phyloP scores from a whole-genome alignment of 2,797 vertebrate species.

The Phalanger gymnotis region DNA sequence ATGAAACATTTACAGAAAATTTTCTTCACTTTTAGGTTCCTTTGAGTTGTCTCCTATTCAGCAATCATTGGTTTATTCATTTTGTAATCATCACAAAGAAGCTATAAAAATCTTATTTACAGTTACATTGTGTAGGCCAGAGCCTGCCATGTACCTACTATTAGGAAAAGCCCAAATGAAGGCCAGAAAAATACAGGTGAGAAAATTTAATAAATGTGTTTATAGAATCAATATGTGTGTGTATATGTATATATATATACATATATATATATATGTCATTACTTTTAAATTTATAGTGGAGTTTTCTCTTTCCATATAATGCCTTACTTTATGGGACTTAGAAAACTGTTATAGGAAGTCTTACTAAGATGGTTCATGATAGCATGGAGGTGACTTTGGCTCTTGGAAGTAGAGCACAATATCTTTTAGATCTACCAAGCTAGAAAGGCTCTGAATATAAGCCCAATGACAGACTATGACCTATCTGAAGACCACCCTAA shows the following conservation, averaged over 20 bases:
- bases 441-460: background rate
- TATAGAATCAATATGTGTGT: background rate
- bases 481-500: background rate
- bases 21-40: conserved; percentile 69
- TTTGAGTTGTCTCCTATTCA: conserved; percentile 81
- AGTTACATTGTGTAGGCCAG: conserved; percentile 62
- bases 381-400: background rate
- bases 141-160: conserved; percentile 75
- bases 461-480: background rate
- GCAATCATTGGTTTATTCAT: conserved; percentile 85
- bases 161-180: conserved; percentile 88
- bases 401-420: background rate
- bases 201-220: conserved; percentile 41
- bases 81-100: conserved; percentile 85
- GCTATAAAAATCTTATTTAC: conserved; percentile 82
- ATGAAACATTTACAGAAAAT: background rate
- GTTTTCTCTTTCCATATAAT: background rate
- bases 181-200: conserved; percentile 84
- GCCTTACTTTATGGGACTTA: background rate
- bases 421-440: background rate
- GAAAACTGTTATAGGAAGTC: background rate
- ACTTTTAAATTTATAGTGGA: background rate
- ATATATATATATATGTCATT: no score
- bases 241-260: no score
- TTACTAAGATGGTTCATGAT: background rate